Evolutionary conservation across 2,797 vertebrate genomes (phyloP).

Genomic region (Syngnathus acus): DNA sequence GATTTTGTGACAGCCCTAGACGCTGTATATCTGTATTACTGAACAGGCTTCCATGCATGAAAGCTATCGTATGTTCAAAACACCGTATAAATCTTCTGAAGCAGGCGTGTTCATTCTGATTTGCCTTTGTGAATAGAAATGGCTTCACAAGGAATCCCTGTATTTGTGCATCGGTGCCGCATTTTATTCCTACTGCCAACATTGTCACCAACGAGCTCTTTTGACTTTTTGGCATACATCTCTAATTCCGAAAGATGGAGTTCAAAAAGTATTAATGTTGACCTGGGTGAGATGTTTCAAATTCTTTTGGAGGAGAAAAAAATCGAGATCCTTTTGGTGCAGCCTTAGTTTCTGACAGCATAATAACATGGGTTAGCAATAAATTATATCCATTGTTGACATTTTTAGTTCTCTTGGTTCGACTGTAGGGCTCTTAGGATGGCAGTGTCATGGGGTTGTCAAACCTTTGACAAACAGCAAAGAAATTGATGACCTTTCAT

Average conservation of each 20-base stretch:
- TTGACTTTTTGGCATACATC: neutral
- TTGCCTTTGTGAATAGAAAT: neutral
- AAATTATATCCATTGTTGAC: conserved; percentile 23
- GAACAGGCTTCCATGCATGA: no score
- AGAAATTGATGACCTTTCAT: neutral
- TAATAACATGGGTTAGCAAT: conserved; percentile 24
- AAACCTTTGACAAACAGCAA: conserved; percentile 11
- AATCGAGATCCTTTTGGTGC: conserved; percentile 5
- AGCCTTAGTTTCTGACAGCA: conserved; percentile 9
- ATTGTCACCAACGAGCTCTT: neutral
- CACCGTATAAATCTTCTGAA: neutral
- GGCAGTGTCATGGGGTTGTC: conserved; percentile 18
- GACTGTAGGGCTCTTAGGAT: conserved; percentile 2
- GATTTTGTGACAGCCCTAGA: no score
- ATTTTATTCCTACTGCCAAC: no score
- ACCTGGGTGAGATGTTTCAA: conserved; percentile 11
- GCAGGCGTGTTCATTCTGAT: neutral
- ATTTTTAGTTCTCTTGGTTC: conserved; percentile 12
- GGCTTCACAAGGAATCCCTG: neutral
- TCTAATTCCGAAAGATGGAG: neutral
- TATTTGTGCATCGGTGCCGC: no score
- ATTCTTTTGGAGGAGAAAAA: conserved; percentile 8
- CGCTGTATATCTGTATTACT: no score
- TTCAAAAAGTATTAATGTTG: conserved; percentile 5
- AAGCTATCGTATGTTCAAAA: neutral